These are phyloP conservation scores for Callinectes sapidus DNA, from an alignment of 2,888 invertebrate species.

Conservation along the genomic window DNA sequence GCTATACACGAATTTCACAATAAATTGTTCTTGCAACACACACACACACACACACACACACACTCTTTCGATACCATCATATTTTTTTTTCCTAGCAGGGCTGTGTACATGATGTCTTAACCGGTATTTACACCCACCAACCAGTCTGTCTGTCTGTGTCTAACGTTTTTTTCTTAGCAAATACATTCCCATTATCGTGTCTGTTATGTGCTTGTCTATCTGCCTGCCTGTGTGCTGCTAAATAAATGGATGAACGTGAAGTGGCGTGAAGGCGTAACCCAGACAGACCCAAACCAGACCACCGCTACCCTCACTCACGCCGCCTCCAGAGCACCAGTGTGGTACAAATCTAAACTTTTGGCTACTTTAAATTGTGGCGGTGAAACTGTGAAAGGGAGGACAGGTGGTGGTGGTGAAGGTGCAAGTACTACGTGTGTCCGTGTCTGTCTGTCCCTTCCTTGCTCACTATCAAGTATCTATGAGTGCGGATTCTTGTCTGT, in stretches of 20 bases:
- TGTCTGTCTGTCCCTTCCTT: not conserved
- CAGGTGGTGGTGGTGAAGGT: not conserved
- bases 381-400: not conserved
- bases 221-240: not conserved
- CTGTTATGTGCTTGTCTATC: not conserved
- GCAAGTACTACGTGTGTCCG: not conserved
- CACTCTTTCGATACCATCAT: not conserved
- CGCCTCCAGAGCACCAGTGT: not conserved
- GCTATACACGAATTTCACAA: too few species aligned
- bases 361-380: constrained; percentile 5
- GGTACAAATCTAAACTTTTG: constrained; percentile 16
- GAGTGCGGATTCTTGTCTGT: not conserved
- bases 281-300: not conserved
- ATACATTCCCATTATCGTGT: not conserved
- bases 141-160: not conserved
- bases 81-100: not conserved
- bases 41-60: not conserved
- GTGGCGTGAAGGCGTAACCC: not conserved
- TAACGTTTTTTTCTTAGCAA: not conserved
- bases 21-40: not conserved
- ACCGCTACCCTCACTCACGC: not conserved
- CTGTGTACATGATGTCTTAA: not conserved
- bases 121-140: not conserved
- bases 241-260: not conserved
- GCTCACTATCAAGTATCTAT: not conserved